Percentiles rank a stretch among this genome's conserved stretches.
phyloP scores from a whole-genome alignment of 2,888 invertebrate species.

The Steinernema carpocapsae region DNA sequence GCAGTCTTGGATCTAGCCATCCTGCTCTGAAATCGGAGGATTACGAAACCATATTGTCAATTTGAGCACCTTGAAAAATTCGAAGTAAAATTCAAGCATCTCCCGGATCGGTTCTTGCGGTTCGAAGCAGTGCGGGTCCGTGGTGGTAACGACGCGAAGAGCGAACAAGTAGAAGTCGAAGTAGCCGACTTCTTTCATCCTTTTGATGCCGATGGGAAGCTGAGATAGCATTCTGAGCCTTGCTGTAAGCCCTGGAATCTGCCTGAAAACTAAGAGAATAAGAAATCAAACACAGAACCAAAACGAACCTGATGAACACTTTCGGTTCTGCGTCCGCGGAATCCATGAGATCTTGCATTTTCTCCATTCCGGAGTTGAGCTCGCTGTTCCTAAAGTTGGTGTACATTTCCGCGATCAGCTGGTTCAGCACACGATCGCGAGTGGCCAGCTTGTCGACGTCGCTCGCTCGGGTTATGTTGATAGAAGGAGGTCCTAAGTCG shows the following conservation, averaged over 20 bases:
- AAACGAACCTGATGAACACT: too few relatives aligned
- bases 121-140: background rate
- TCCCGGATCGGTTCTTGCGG: background rate
- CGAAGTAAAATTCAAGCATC: slow-evolving; percentile 2
- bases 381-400: too few relatives aligned
- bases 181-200: background rate
- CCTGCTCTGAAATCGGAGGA: background rate
- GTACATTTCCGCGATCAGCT: too few relatives aligned
- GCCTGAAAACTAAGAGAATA: background rate
- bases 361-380: too few relatives aligned
- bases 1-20: background rate
- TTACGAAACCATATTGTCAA: background rate
- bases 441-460: too few relatives aligned
- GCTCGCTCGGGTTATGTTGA: too few relatives aligned
- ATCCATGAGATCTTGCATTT: too few relatives aligned
- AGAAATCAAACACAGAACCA: too few relatives aligned
- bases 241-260: background rate
- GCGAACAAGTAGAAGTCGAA: background rate
- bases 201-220: background rate
- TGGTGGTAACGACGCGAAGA: background rate
- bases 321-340: too few relatives aligned
- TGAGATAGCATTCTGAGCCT: background rate
- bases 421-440: too few relatives aligned
- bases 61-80: background rate
- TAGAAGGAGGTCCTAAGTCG: too few relatives aligned